Conservation (phyloP, 2,888 invertebrate species). For the Chymomyza procnemis region DNA sequence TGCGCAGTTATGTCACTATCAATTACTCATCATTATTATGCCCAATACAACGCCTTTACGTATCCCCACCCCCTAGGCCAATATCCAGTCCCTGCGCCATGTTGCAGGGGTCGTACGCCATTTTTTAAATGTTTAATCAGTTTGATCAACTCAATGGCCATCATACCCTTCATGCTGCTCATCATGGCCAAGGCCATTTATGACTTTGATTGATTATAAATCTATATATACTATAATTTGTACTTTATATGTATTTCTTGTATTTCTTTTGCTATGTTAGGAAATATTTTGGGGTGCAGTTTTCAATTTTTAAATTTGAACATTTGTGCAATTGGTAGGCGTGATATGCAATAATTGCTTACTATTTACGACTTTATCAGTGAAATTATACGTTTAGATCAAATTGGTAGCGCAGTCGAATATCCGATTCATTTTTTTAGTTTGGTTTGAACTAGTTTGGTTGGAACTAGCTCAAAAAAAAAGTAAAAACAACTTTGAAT, state of each 20-base stretch:
- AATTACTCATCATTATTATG: constrained; percentile 69
- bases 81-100: constrained; percentile 7
- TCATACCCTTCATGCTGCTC: constrained; percentile 12
- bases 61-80: constrained; percentile 2
- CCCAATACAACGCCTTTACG: constrained; percentile 41
- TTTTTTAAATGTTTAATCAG: constrained; percentile 49
- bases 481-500: no score
- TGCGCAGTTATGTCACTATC: constrained; percentile 64
- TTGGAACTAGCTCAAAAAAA: no score
- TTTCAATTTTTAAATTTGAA: constrained; percentile 30
- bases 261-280: constrained; percentile 2
- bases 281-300: background rate
- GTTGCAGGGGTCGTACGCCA: constrained; percentile 37
- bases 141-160: constrained; percentile 6
- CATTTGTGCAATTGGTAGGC: constrained; percentile 53
- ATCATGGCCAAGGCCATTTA: constrained; percentile 50
- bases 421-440: background rate
- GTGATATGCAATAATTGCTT: constrained; percentile 35
- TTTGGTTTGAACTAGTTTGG: no score
- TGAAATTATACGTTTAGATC: background rate
- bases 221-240: constrained; percentile 48
- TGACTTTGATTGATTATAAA: constrained; percentile 76
- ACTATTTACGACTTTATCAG: background rate
- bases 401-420: background rate
- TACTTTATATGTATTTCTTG: constrained; percentile 36